Percentiles rank a stretch among this genome's conserved stretches.
phyloP scores from a whole-genome alignment of 2,888 invertebrate genomes.

The Ectemnius continuus region DNA sequence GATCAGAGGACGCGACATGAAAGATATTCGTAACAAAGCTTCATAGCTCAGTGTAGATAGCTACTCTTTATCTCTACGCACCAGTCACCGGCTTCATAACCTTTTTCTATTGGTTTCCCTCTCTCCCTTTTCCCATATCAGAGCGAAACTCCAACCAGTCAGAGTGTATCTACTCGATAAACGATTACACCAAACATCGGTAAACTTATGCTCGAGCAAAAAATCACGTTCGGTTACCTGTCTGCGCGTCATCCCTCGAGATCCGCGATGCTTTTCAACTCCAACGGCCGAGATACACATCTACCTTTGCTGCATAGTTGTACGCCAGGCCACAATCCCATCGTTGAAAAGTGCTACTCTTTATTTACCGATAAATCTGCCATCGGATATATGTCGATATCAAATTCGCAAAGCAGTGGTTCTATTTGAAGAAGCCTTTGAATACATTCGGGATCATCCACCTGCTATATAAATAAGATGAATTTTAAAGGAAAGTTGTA shows the following conservation, averaged over 20 bases:
- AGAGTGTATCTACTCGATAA: conserved; percentile 39
- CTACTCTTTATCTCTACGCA: conserved; percentile 19
- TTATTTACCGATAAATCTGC: conserved; percentile 5
- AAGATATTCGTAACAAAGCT: conserved; percentile 42
- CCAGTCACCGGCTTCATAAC: not conserved
- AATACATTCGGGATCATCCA: not conserved
- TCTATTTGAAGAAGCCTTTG: not conserved
- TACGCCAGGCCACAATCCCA: conserved; percentile 8
- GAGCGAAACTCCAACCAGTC: conserved; percentile 34
- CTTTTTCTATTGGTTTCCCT: no score
- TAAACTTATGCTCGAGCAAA: conserved; percentile 20
- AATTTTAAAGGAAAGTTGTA: no score
- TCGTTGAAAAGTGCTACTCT: conserved; percentile 5
- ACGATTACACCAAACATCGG: conserved; percentile 39
- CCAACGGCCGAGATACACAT: not conserved
- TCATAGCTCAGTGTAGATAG: conserved; percentile 28
- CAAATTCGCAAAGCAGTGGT: not conserved
- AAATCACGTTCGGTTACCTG: conserved; percentile 37
- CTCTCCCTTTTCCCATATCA: not conserved
- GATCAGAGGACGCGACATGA: conserved; percentile 42
- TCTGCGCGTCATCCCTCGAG: conserved; percentile 11
- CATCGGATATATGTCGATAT: not conserved
- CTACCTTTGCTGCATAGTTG: not conserved
- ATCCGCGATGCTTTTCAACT: conserved; percentile 14
- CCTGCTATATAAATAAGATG: no score